Evolutionary conservation across 2,888 invertebrate genomes (phyloP).

Genomic region (Synanthedon myopaeformis): DNA sequence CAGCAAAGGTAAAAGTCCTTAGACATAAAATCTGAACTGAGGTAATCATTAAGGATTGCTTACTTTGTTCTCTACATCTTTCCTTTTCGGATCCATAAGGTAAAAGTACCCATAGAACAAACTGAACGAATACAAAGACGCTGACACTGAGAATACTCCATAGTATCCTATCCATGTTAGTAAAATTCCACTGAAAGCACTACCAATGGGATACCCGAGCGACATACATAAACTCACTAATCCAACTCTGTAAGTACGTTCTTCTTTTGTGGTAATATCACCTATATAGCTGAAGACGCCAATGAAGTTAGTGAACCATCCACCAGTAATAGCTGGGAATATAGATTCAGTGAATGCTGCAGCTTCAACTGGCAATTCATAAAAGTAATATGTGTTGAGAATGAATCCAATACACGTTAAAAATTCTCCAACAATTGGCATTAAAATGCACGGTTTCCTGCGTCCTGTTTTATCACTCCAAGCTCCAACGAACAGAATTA

Average conservation of each 20-base stretch:
- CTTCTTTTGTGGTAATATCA: constrained; percentile 84
- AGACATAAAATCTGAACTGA: too few relatives aligned
- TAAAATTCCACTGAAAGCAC: constrained; percentile 86
- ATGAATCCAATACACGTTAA: constrained; percentile 81
- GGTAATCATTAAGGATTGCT: constrained; percentile 9
- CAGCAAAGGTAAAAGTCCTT: too few relatives aligned
- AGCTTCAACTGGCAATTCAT: constrained; percentile 82
- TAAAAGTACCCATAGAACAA: constrained; percentile 78
- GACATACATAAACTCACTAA: constrained; percentile 89
- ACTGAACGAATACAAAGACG: constrained; percentile 77
- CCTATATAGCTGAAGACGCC: constrained; percentile 90
- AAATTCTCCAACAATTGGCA: constrained; percentile 85
- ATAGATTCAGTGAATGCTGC: constrained; percentile 82
- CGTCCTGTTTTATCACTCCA: constrained; percentile 79
- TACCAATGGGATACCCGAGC: constrained; percentile 87
- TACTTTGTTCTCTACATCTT: constrained; percentile 25
- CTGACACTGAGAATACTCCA: constrained; percentile 81
- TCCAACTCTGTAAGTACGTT: constrained; percentile 85
- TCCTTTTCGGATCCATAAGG: constrained; percentile 73
- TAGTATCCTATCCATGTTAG: constrained; percentile 80
- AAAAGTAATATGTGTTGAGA: constrained; percentile 81
- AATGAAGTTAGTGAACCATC: constrained; percentile 90
- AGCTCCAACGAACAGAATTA: constrained; percentile 86
- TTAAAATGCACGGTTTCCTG: constrained; percentile 82
- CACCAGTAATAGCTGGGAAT: constrained; percentile 85